phyloP scores from a whole-genome alignment of 2,888 invertebrate species.

The Amiota mariae region DNA sequence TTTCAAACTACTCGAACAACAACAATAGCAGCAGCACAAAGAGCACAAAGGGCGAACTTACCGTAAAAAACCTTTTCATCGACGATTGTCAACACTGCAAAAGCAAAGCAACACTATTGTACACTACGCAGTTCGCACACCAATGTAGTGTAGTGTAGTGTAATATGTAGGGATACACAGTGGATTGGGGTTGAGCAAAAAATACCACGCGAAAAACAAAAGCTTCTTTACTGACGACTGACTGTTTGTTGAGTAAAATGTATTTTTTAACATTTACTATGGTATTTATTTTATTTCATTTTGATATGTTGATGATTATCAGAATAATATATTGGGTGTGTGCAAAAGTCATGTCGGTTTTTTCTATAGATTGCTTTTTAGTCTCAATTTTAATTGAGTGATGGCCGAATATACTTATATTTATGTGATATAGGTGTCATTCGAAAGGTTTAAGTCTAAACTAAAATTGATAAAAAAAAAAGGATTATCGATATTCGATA shows the following conservation, averaged over 20 bases:
- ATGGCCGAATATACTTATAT: no score
- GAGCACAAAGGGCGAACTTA: slow-evolving; percentile 12
- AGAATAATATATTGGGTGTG: no score
- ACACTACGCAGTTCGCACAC: not conserved
- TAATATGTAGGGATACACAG: not conserved
- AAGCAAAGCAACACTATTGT: not conserved
- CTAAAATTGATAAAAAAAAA: no score
- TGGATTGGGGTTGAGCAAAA: not conserved
- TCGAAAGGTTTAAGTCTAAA: no score
- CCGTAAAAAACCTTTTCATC: slow-evolving; percentile 9
- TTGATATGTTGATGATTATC: slow-evolving; percentile 7
- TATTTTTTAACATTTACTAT: slow-evolving; percentile 8
- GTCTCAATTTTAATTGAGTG: no score
- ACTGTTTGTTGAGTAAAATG: slow-evolving; percentile 17
- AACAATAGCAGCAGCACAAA: slow-evolving; percentile 14
- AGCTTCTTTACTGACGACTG: slow-evolving; percentile 3
- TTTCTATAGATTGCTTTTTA: no score
- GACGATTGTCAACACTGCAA: slow-evolving; percentile 7
- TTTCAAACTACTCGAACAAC: slow-evolving; percentile 13
- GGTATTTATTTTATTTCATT: slow-evolving; percentile 13
- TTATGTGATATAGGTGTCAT: no score
- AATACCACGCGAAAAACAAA: not conserved
- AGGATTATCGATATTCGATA: no score
- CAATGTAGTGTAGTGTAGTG: not conserved
- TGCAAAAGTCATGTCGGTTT: no score